Base-by-base conservation (phyloP, 1,140 invertebrate species). In the Teleopsis dalmanni region DNA sequence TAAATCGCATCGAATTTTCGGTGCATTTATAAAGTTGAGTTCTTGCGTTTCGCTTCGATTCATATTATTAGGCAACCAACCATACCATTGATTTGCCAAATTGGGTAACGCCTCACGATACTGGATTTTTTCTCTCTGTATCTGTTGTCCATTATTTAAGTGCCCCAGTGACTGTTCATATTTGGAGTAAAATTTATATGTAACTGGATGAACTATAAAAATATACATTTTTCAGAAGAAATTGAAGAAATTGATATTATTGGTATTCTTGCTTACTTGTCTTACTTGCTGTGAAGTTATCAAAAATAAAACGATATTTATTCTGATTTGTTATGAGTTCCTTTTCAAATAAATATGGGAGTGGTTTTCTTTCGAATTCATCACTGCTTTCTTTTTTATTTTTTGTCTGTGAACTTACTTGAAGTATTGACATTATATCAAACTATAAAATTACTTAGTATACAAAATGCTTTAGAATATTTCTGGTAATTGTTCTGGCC, bases 311-410 rank as follows among this genome's bases (percentile, higher is more conserved):
- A 33, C 67, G 61, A 36, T 63, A 57, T 18, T 51, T 57, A 34
- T 63, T 65, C 23, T 59, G 57, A 3, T 54, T 59, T 8, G 58
- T 49, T 25, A 68, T 62, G 2, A 68, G 40, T 46, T 68, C 65
- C 56, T 68, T 63, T 36, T 68, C 65, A 35, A 68, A 68, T 14
- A 54, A 54, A 45, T 68, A 68, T 5, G 62, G 62, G 50, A 66
- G 37, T 8, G 59, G 59, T 4, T 5, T 22, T 14, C 33, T 23
- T 2, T 5, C 9, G n/a, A n/a, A n/a, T n/a, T n/a, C n/a, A n/a
- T n/a, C n/a, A n/a, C n/a, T n/a, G n/a, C n/a, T n/a, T n/a, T n/a
- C n/a, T n/a, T n/a, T n/a, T n/a, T n/a, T n/a, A n/a, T n/a, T n/a
- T n/a, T n/a, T n/a, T n/a, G n/a, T n/a, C n/a, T n/a, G n/a, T n/a